Evolutionary conservation across 2,888 invertebrate species (phyloP).

Genomic region (Sesia bembeciformis): DNA sequence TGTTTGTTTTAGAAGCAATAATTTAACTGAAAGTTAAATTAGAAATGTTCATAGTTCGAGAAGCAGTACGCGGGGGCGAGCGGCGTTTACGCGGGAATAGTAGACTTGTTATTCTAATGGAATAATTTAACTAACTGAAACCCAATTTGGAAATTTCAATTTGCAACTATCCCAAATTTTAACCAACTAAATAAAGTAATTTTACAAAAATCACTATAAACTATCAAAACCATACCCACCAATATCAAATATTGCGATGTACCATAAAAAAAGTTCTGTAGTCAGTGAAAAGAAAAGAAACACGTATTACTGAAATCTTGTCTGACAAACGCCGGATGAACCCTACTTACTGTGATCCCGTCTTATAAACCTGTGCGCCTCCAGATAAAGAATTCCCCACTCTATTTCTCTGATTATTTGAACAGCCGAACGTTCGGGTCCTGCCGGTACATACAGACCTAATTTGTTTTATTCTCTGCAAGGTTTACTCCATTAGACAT

Average conservation of each 20-base stretch:
- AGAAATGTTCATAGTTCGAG: too few species aligned
- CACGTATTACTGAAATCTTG: constrained; percentile 7
- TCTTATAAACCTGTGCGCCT: constrained; percentile 7
- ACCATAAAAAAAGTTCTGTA: background rate
- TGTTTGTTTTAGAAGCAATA: too few species aligned
- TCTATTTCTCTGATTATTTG: constrained; percentile 11
- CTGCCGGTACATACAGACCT: constrained; percentile 12
- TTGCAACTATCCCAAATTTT: too few species aligned
- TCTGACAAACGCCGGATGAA: constrained; percentile 14
- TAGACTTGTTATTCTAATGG: too few species aligned
- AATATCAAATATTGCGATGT: background rate
- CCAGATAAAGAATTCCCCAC: constrained; percentile 13
- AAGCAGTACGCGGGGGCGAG: too few species aligned
- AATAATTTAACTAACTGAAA: too few species aligned
- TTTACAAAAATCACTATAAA: too few species aligned
- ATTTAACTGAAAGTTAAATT: too few species aligned
- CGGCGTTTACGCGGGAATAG: too few species aligned
- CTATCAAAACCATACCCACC: too few species aligned
- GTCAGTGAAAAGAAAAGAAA: background rate
- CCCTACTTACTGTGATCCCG: constrained; percentile 9
- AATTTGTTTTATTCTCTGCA: constrained; percentile 3
- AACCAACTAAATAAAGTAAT: too few species aligned
- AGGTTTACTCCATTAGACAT: background rate
- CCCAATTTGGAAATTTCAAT: too few species aligned
- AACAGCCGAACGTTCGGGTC: constrained; percentile 8